Base-by-base conservation (phyloP, 92 coral and sea anemone genomes). In the Epizoanthus illoricatus region DNA sequence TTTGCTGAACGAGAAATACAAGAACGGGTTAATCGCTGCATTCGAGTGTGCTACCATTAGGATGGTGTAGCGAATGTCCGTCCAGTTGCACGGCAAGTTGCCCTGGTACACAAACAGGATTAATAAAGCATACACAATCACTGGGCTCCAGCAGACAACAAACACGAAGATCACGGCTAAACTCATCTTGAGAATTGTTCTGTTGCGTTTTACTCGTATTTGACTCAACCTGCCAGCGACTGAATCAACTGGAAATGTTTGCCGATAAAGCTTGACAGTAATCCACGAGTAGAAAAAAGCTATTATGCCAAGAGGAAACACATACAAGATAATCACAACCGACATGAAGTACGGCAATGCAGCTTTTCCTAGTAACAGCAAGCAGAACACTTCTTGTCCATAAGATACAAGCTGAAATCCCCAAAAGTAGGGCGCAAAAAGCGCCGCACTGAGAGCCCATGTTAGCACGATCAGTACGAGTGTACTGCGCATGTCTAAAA, bases 81-180 rank as follows among this genome's bases (percentile, higher is more conserved):
- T 59, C 7, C 11, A 52, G 36, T 4, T 10, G 23, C 81, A 75
- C 4, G 41, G 47, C 36, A 3, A 58, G 13, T 9, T 75, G 21
- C 8, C 36, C 18, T 58, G 24, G 68, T 68, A 75, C 17, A 58
- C 81, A 60, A 75, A 75, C 56, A 4, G 68, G 4, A 60, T 52
- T 19, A 59, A 10, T 5, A 58, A 75, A 36, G 68, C 12, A 68
- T 75, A 75, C 59, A 60, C 61, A 4, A 75, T 64, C 10, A 75
- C 59, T 24, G 81, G 81, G n/a, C 68, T 75, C 81, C 81, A 75
- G 17, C 59, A 68, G 61, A 75, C 57, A 7, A 75, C 81, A 39
- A 75, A 59, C 4, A 68, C 47, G n/a, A 75, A 67, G n/a, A 68
- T 75, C 6, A 75, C 42, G 39, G 81, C 69, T 18, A 75, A 42